These are phyloP conservation scores for Zaprionus kolodkinae DNA, from an alignment of 1,140 invertebrate species.

Conservation along the genomic window DNA sequence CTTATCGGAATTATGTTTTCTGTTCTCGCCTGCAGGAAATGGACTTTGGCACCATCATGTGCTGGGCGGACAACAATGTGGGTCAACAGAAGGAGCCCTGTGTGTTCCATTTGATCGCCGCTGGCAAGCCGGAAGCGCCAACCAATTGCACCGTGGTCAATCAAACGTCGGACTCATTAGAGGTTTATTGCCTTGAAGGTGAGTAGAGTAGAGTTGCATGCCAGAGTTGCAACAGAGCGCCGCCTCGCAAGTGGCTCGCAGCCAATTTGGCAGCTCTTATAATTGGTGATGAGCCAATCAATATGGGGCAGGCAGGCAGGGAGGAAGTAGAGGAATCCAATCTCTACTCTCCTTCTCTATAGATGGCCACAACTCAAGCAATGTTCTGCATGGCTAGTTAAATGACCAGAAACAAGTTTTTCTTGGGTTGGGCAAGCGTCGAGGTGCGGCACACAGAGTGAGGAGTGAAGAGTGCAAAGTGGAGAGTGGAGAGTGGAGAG, in stretches of 20 bases:
- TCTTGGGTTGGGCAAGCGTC: background rate
- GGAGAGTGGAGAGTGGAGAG: constrained; percentile 1
- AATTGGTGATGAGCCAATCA: constrained; percentile 81
- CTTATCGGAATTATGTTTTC: constrained; percentile 1
- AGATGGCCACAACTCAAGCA: constrained; percentile 36
- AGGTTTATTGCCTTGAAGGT: constrained; percentile 90
- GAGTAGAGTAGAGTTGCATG: constrained; percentile 56
- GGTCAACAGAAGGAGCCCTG: constrained; percentile 89
- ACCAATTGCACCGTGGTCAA: constrained; percentile 92
- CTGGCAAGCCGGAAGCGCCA: constrained; percentile 92
- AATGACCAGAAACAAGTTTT: constrained; percentile 40
- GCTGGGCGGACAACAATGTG: constrained; percentile 88
- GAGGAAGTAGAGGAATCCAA: no score
- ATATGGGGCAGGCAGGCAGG: constrained; percentile 29
- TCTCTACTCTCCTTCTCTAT: background rate
- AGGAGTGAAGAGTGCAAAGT: no score
- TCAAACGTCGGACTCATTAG: constrained; percentile 91
- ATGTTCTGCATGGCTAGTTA: constrained; percentile 44
- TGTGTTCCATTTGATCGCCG: constrained; percentile 90
- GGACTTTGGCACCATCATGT: constrained; percentile 90
- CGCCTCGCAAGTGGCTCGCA: background rate
- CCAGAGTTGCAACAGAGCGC: background rate
- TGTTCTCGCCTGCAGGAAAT: constrained; percentile 84
- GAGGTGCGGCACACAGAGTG: background rate
- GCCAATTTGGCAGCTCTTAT: constrained; percentile 67